Evolutionary conservation across 2,888 invertebrate species (phyloP).

Genomic region (Machimus atricapillus): DNA sequence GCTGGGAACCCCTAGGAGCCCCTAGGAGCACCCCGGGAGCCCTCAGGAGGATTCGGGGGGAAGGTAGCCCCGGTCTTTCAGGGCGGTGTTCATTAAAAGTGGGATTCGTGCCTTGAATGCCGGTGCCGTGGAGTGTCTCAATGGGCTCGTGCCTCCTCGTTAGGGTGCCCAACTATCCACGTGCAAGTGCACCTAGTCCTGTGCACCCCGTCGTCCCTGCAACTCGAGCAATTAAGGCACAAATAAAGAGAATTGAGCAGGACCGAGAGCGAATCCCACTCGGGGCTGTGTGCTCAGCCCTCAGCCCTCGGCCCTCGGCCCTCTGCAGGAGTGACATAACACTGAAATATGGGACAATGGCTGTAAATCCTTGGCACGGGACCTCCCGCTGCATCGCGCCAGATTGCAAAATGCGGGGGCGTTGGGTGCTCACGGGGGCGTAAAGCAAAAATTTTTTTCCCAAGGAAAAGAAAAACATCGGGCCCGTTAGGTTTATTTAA

Average conservation of each 20-base stretch:
- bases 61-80: not conserved
- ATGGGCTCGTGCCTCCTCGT: not conserved
- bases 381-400: not conserved
- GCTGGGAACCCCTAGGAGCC: not conserved
- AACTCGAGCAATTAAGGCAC: not conserved
- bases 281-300: not conserved
- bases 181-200: not conserved
- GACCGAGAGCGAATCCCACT: not conserved
- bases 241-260: not conserved
- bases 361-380: not conserved
- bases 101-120: not conserved
- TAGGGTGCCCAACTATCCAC: not conserved
- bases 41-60: too few relatives aligned
- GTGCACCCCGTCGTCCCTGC: not conserved
- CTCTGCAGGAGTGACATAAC: not conserved
- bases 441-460: not conserved
- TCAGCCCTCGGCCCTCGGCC: not conserved
- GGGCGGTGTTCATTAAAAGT: not conserved
- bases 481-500: conserved; percentile 23
- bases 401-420: not conserved
- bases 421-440: not conserved
- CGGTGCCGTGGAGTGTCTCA: not conserved
- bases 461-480: conserved; percentile 7
- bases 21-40: not conserved
- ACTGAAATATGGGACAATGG: conserved; percentile 19